Conservation (phyloP, 2,113 vertebrate species). For the Nothoprocta perdicaria region DNA sequence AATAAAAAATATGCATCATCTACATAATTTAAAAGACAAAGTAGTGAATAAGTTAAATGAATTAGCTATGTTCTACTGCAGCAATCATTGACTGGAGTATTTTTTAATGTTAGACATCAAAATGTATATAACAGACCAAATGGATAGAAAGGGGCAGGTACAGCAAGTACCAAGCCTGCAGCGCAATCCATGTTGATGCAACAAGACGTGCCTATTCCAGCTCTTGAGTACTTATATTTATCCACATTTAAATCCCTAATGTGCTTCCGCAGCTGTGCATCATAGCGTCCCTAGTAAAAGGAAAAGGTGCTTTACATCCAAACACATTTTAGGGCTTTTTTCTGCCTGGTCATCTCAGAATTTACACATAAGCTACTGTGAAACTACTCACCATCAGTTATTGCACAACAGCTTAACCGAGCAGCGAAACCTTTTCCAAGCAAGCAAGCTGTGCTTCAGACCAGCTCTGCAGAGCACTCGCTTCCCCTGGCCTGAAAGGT, state of each 20-base stretch:
- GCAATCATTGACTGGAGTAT: too few relatives aligned
- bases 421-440: neutral
- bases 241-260: neutral
- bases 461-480: too few relatives aligned
- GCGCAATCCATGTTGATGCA: neutral
- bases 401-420: rapidly evolving
- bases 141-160: too few relatives aligned
- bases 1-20: too few relatives aligned
- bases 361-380: neutral
- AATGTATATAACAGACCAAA: too few relatives aligned
- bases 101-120: too few relatives aligned
- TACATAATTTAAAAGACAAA: too few relatives aligned
- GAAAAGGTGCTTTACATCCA: neutral
- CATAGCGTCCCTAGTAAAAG: neutral
- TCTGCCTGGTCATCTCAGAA: neutral
- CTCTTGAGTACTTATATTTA: neutral
- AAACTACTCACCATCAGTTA: neutral
- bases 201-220: neutral
- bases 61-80: too few relatives aligned
- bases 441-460: too few relatives aligned
- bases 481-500: too few relatives aligned
- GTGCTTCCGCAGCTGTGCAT: neutral
- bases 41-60: too few relatives aligned
- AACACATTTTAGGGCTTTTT: neutral
- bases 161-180: too few relatives aligned